Percentiles rank a stretch among this genome's conserved stretches.
Conservation (phyloP, 2,888 invertebrate species). For the Drosophila conformis region DNA sequence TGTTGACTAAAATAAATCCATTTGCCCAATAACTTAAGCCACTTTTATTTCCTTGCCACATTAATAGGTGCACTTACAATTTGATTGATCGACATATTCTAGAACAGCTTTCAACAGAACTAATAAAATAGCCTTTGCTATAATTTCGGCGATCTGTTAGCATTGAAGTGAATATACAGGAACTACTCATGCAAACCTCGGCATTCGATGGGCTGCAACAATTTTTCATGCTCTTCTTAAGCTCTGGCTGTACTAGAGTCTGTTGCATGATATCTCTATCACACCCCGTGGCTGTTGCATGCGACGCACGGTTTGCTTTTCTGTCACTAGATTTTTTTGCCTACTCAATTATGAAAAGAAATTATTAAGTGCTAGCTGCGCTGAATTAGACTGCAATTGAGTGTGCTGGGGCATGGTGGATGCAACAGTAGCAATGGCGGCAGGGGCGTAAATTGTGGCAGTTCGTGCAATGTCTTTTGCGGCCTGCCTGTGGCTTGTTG, state of each 20-base stretch:
- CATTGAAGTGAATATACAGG: background rate
- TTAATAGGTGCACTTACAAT: background rate
- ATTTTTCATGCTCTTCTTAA: conserved; percentile 18
- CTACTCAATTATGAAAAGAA: conserved; percentile 76
- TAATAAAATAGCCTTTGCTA: background rate
- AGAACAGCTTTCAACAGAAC: background rate
- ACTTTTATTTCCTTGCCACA: background rate
- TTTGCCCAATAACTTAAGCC: background rate
- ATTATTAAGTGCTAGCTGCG: conserved; percentile 80
- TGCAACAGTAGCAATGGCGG: conserved; percentile 4
- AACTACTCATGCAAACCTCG: conserved; percentile 38
- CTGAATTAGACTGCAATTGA: conserved; percentile 81
- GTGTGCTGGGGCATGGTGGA: conserved; percentile 47
- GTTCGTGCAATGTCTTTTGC: conserved; percentile 59
- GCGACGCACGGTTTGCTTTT: conserved; percentile 29
- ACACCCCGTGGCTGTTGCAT: conserved; percentile 27
- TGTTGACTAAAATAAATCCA: background rate
- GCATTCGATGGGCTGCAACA: background rate
- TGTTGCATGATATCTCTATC: conserved; percentile 53
- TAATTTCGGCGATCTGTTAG: background rate
- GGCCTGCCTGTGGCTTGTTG: conserved; percentile 59
- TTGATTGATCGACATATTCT: background rate
- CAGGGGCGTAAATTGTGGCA: conserved; percentile 36
- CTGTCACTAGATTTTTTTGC: conserved; percentile 40
- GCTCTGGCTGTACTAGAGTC: conserved; percentile 17